Evolutionary conservation across 2,797 vertebrate species (phyloP), one percentile per base, ranked within the genome.

Genomic region (Mormyrops boulengeri): DNA sequence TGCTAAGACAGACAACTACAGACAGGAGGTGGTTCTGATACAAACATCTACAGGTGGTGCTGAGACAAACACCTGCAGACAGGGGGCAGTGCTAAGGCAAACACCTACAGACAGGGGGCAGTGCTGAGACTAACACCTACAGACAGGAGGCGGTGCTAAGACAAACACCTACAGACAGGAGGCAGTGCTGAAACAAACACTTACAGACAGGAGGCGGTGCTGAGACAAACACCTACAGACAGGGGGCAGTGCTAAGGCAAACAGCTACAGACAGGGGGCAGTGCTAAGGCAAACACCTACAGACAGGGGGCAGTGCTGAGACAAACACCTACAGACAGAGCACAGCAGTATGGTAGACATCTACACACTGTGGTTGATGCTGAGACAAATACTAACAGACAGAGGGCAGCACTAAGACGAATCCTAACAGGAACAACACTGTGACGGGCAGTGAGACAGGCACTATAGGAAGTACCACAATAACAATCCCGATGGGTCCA

Each of bases 401-500:
- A 89, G 44, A 8, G 19, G 17, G 22, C 80, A 69, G 41, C 57
- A 85, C 41, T 66, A 8, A 69, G 38, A 66, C 44, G 2, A 44
- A 11, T 3, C 50, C 5, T 26, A 80, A 49, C 6, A 50, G 82
- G 50, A 55, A 38, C 57, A 88, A 47, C 62, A 47, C n/a, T 50
- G 22, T 88, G 44, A 8, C 49, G 88, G 53, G 88, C 89, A 89
- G 89, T 91, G 89, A 53, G 22, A 49, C 38, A 34, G 60, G 22
- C 5, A 88, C 30, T 3, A 91, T 50, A 73, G 11, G 14, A 4
- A 93, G 95, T 96, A 99, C 99, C 98, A 98, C 94, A 89, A 99
- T 95, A 91, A 99, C 99, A 41, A 99, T 96, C 94, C 96, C 95
- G 6, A 99, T 96, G 57, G 99, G 98, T 92, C 99, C 98, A 85